Evolutionary conservation across 2,888 invertebrate genomes (phyloP), one percentile per base, ranked within the genome.

Genomic region (Lithophane ornitopus): DNA sequence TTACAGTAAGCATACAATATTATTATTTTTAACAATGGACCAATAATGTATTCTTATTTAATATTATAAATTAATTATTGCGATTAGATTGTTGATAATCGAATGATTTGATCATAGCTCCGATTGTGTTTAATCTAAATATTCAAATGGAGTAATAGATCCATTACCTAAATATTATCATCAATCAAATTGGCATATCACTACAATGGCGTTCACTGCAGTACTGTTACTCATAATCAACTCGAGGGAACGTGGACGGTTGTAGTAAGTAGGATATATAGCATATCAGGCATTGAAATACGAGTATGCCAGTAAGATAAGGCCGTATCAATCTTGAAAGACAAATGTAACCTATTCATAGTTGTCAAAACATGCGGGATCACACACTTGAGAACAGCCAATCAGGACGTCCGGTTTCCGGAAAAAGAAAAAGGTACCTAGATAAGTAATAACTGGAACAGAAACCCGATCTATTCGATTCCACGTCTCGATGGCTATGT

Each of bases 311-410:
- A 62, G 62, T 52, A 44, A n/a, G 0, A 28, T 41, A n/a, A 16
- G 12, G 9, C 39, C n/a, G 12, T 69, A 67, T 58, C 34, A 12
- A 46, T 70, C 2, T 63, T n/a, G 11, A 46, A 49, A 52, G 49
- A 76, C 26, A 80, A 71, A 79, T 76, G 39, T 16, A n/a, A 63
- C 39, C 70, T 39, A 71, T 80, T 79, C 14, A 49, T 79, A 52
- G 44, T 52, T 56, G 59, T 72, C 56, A 52, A 62, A 59, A 67
- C 14, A 61, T 79, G 34, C 61, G 41, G 49, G 56, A 19, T 59
- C 2, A 14, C n/a, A n/a, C n/a, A n/a, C n/a, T 46, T 59, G 22
- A 28, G 34, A 46, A 59, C 41, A 49, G 46, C 14, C 56, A 28
- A 65, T 56, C 39, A 65, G 2, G 44, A 34, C 11, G 34, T 14